These are phyloP conservation scores for Melanostoma scalare DNA, from an alignment of 2,888 invertebrate species.

Conservation along the genomic window DNA sequence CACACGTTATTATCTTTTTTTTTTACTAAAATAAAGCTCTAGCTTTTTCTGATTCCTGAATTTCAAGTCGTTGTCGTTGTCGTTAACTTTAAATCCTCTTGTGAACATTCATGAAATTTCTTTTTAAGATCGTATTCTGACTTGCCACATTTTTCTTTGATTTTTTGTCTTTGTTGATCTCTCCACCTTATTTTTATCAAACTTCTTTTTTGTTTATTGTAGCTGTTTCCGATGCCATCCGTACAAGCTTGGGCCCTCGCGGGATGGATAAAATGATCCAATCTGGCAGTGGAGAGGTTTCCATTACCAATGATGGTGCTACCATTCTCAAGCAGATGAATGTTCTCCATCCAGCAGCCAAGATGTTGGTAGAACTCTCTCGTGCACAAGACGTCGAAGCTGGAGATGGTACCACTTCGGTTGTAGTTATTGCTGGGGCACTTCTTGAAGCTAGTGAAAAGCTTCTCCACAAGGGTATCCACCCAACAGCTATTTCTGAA, in stretches of 20 bases:
- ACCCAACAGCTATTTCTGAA: constrained; percentile 98
- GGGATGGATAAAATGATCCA: constrained; percentile 99
- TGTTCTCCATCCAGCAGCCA: constrained; percentile 98
- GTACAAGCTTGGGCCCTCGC: constrained; percentile 98
- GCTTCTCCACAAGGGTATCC: constrained; percentile 95
- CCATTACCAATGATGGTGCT: constrained; percentile 99
- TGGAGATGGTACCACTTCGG: constrained; percentile 99
- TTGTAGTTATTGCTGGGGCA: constrained; percentile 98
- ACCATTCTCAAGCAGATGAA: constrained; percentile 99
- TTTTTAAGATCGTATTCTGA: too few relatives aligned
- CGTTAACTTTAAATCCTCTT: too few relatives aligned
- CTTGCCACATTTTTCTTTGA: too few relatives aligned
- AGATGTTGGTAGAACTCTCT: constrained; percentile 99
- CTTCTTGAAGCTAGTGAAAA: constrained; percentile 97
- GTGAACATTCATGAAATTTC: too few relatives aligned
- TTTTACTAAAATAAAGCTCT: too few relatives aligned
- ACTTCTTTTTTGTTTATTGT: constrained; percentile 78
- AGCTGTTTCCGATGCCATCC: constrained; percentile 99
- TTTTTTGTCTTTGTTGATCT: neutral
- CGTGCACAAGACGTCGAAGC: constrained; percentile 99
- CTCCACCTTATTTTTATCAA: constrained; percentile 13
- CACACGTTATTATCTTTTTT: too few relatives aligned
- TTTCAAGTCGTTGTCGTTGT: too few relatives aligned
- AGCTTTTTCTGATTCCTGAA: too few relatives aligned
- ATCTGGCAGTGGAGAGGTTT: constrained; percentile 97